phyloP scores from a whole-genome alignment of 1,140 invertebrate genomes.

The Drosophila virilis region DNA sequence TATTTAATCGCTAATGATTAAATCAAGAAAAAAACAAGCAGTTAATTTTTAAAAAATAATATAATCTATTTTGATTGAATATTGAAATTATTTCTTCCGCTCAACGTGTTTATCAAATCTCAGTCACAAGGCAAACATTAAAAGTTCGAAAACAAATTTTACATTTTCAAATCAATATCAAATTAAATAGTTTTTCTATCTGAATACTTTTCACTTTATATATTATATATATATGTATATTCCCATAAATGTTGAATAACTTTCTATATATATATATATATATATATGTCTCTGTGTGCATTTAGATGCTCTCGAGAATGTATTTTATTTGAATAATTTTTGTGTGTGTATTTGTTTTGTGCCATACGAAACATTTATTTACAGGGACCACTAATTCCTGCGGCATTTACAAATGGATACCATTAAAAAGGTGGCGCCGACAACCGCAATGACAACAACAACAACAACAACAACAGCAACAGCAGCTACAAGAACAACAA shows the following conservation, averaged over 20 bases:
- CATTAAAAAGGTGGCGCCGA: conserved; percentile 89
- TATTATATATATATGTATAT: conserved; percentile 38
- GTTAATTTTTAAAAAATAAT: not conserved
- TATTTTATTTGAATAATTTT: conserved; percentile 78
- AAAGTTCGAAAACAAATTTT: not conserved
- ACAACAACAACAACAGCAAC: conserved; percentile 48
- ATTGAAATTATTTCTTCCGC: not conserved
- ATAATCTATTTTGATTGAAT: too few relatives aligned
- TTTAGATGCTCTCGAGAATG: conserved; percentile 58
- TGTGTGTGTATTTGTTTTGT: conserved; percentile 74
- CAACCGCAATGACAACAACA: conserved; percentile 77
- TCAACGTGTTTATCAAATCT: conserved; percentile 8
- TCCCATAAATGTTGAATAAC: conserved; percentile 46
- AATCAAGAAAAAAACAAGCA: not conserved
- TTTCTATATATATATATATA: conserved; percentile 47
- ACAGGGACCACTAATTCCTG: conserved; percentile 95
- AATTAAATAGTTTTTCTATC: conserved; percentile 52
- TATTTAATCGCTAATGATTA: not conserved
- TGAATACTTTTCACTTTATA: conserved; percentile 58
- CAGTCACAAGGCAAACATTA: conserved; percentile 2
- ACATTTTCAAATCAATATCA: conserved; percentile 8
- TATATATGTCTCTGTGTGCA: conserved; percentile 62
- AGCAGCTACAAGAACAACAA: conserved; percentile 72
- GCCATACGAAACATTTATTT: conserved; percentile 77
- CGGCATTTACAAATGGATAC: conserved; percentile 97